Percentiles rank a stretch among this genome's conserved stretches.
Conservation (phyloP, 2,888 invertebrate species). For the Tiliacea aurago region DNA sequence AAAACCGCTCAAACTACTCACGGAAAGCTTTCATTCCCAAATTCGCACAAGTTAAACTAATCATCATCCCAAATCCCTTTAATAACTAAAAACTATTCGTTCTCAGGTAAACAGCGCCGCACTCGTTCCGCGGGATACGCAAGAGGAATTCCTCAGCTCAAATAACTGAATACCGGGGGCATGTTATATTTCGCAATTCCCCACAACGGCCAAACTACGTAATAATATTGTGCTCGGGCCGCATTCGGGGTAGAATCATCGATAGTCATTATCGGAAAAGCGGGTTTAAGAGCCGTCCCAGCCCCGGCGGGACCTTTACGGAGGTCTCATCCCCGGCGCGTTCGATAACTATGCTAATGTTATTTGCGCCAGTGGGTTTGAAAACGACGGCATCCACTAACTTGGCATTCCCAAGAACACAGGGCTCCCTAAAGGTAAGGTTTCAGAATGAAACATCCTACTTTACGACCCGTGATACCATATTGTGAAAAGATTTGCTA, state of each 20-base stretch:
- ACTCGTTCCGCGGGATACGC: conserved; percentile 61
- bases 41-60: conserved; percentile 12
- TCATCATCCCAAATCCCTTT: conserved; percentile 19
- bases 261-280: conserved; percentile 90
- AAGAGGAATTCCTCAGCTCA: conserved; percentile 74
- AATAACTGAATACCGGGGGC: conserved; percentile 83
- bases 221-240: conserved; percentile 88
- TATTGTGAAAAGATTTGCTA: conserved; percentile 77
- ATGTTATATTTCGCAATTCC: conserved; percentile 87
- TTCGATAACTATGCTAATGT: conserved; percentile 91
- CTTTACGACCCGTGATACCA: conserved; percentile 74
- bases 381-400: conserved; percentile 85
- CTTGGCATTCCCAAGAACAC: conserved; percentile 80
- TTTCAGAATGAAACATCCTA: conserved; percentile 78
- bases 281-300: conserved; percentile 88
- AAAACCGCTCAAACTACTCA: conserved; percentile 1
- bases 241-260: conserved; percentile 88
- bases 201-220: conserved; percentile 85
- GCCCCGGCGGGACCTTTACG: conserved; percentile 88
- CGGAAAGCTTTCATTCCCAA: conserved; percentile 6
- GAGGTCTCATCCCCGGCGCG: conserved; percentile 89
- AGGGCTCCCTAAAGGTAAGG: conserved; percentile 76
- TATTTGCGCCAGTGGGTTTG: conserved; percentile 89
- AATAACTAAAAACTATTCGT: conserved; percentile 26
- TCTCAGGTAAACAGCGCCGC: conserved; percentile 36